These are phyloP conservation scores for Drosophila kohkoa DNA, from an alignment of 1,140 invertebrate genomes.

Conservation along the genomic window DNA sequence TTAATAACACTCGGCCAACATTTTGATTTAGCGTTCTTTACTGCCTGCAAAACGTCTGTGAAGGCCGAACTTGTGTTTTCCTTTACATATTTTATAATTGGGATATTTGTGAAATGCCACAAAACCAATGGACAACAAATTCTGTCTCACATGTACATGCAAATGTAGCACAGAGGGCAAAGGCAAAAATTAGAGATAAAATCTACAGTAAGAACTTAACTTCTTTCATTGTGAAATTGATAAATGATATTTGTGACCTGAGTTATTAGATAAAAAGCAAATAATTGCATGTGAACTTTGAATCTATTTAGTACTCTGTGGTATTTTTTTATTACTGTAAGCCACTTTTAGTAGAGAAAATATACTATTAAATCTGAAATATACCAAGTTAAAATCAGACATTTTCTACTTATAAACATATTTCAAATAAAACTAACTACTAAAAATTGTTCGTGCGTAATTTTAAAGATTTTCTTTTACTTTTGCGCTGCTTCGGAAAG, in stretches of 20 bases:
- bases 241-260: background rate
- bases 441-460: background rate
- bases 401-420: too few species aligned
- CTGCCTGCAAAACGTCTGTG: constrained; percentile 9
- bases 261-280: background rate
- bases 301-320: too few species aligned
- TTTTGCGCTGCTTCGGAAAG: background rate
- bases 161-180: background rate
- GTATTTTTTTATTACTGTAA: too few species aligned
- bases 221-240: background rate
- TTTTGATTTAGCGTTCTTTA: constrained; percentile 47
- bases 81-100: constrained; percentile 43
- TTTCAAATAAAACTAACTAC: too few species aligned
- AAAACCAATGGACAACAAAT: constrained; percentile 21
- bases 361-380: too few species aligned
- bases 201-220: background rate
- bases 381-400: too few species aligned
- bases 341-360: too few species aligned
- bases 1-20: constrained; percentile 46
- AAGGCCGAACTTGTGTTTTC: constrained; percentile 4
- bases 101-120: constrained; percentile 35
- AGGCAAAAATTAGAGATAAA: background rate
- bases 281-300: too few species aligned
- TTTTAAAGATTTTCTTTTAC: background rate
- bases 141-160: background rate